Percentiles rank a stretch among this genome's conserved stretches.
Evolutionary conservation across 2,797 vertebrate genomes (phyloP).

Genomic region (Phalanger gymnotis): DNA sequence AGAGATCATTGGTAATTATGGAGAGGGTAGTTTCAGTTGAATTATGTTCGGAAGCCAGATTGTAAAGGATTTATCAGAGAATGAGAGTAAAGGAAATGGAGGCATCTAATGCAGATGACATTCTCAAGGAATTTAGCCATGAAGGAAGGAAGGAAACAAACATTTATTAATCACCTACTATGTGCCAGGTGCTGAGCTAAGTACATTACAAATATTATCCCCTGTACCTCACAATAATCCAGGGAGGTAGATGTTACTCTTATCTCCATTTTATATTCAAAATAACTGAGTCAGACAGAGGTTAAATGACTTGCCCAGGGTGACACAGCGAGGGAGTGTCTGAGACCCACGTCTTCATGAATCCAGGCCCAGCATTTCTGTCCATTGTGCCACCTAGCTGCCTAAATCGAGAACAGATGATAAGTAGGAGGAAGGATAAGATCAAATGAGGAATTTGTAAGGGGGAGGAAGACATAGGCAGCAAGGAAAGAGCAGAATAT

Average conservation of each 20-base stretch:
- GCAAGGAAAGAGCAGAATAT: background rate
- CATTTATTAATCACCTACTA: background rate
- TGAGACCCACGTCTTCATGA: background rate
- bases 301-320: background rate
- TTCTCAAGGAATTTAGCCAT: background rate
- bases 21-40: background rate
- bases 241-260: background rate
- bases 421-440: background rate
- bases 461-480: background rate
- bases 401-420: background rate
- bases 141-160: background rate
- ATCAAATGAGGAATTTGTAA: background rate
- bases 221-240: background rate
- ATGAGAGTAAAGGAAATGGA: background rate
- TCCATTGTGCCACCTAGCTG: background rate
- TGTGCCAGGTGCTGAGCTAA: background rate
- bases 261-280: background rate
- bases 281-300: background rate
- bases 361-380: background rate
- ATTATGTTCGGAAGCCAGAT: background rate
- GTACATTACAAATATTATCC: background rate
- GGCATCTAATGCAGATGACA: background rate
- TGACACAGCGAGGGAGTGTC: background rate
- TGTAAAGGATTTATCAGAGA: background rate
- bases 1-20: background rate